Conservation (phyloP, 2,888 invertebrate genomes). For the Anorthoa munda region DNA sequence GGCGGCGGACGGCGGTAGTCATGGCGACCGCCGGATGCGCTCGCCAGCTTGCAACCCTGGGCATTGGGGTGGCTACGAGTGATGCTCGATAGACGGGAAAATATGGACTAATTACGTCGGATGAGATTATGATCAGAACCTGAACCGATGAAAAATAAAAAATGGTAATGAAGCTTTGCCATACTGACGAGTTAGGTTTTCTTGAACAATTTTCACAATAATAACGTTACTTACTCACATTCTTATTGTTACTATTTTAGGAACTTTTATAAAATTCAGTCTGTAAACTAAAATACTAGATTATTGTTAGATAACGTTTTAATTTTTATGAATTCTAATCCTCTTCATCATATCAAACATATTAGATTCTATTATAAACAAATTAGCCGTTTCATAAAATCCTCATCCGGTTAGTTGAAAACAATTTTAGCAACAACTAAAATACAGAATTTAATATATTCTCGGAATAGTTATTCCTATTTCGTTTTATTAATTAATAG, state of each 20-base stretch:
- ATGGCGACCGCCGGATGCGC: slow-evolving; percentile 86
- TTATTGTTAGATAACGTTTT: neutral
- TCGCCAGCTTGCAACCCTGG: slow-evolving; percentile 78
- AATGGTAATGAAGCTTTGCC: neutral
- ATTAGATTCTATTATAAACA: neutral
- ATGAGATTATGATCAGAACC: slow-evolving; percentile 5
- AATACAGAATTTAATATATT: neutral
- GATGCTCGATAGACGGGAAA: slow-evolving; percentile 31
- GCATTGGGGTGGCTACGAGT: slow-evolving; percentile 74
- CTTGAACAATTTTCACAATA: neutral
- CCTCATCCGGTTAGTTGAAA: neutral
- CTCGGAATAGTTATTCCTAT: neutral
- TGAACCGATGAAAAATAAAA: neutral
- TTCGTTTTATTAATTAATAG: neutral
- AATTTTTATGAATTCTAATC: neutral
- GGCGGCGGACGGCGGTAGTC: slow-evolving; percentile 77
- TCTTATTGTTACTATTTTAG: too few relatives aligned
- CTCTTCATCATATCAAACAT: neutral
- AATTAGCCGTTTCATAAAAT: neutral
- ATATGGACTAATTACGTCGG: slow-evolving; percentile 42
- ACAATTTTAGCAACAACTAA: neutral
- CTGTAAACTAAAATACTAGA: too few relatives aligned
- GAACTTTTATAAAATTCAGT: neutral
- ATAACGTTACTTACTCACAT: neutral
- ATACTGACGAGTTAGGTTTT: neutral